Percentiles rank a stretch among this genome's conserved stretches.
These are phyloP conservation scores for Mormyrus proboscirostris DNA, from an alignment of 2,797 vertebrate genomes.

Conservation along the genomic window DNA sequence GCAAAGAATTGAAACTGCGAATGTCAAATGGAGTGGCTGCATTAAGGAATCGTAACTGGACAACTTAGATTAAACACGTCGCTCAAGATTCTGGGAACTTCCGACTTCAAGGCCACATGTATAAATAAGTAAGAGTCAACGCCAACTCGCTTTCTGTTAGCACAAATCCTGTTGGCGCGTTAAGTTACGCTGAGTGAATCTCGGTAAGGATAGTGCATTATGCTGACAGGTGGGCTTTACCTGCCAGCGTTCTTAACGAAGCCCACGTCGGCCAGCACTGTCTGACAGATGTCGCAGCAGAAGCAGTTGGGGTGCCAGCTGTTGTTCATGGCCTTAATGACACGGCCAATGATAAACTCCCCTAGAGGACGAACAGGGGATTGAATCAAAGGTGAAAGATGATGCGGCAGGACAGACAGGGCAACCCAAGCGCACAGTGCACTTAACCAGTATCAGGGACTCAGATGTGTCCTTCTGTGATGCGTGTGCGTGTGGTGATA, in stretches of 20 bases:
- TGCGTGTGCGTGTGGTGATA: background rate
- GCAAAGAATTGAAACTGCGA: background rate
- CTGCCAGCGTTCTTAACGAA: constrained; percentile 99
- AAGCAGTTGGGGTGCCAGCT: constrained; percentile 99
- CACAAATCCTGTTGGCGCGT: background rate
- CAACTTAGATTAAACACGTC: background rate
- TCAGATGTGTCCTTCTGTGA: background rate
- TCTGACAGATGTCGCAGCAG: constrained; percentile 90
- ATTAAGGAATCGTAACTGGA: background rate
- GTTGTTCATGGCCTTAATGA: constrained; percentile 99
- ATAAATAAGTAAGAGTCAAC: background rate
- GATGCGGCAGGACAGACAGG: background rate
- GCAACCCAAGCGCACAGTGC: background rate
- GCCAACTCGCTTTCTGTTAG: background rate
- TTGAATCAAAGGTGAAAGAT: background rate
- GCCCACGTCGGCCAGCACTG: constrained; percentile 88
- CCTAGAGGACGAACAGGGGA: constrained; percentile 60
- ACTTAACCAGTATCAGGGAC: background rate
- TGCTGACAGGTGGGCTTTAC: constrained; percentile 49
- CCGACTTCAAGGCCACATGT: background rate
- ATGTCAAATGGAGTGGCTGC: background rate
- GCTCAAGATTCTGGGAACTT: background rate
- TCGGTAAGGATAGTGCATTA: background rate
- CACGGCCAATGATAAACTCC: constrained; percentile 96
- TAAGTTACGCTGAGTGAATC: background rate